Base-by-base conservation (phyloP, 2,113 vertebrate species). In the Perca fluviatilis region DNA sequence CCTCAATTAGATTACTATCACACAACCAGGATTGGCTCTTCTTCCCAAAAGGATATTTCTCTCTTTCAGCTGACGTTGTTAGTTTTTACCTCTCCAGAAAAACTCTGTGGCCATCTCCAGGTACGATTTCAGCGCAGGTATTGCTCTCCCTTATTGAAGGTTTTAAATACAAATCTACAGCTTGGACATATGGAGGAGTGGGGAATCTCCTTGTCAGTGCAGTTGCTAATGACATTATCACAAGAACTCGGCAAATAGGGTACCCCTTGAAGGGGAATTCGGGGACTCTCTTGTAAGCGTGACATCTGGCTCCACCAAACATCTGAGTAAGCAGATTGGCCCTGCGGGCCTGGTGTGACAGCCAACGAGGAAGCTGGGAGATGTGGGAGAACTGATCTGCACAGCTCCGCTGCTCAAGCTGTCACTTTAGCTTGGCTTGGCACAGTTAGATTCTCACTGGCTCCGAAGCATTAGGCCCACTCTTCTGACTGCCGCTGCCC, bases 261-360 rank as follows among this genome's bases (percentile, higher is more conserved):
- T 77, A 50, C 81, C 86, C 74, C 87, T 89, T 73, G 30, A 86
- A 87, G 84, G 82, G 89, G 77, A 83, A 87, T 83, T 78, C 12
- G 50, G 83, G 88, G 88, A 74, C 82, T 84, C 73, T 83, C 78
- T 79, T 53, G 86, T 73, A 71, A 89, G 91, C 74, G 21, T 78
- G 91, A 88, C 92, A 93, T 91, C 93, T 93, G 93, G 89, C 89
- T 91, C 77, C 86, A 86, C 73, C 85, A 86, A 91, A 94, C 93
- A 94, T 92, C 87, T 91, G 92, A 94, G 84, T 86, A 91, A 94
- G 92, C 94, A 95, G 91, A 94, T 92, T 90, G 92, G 88, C 86
- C 91, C 91, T 86, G 86, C 83, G 83, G 92, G 90, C 87, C 91
- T 75, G 89, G 82, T 80, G 88, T 85, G 91, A 92, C 90, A 93